Evolutionary conservation across 2,888 invertebrate species (phyloP).

Genomic region (Platycheirus rosarum): DNA sequence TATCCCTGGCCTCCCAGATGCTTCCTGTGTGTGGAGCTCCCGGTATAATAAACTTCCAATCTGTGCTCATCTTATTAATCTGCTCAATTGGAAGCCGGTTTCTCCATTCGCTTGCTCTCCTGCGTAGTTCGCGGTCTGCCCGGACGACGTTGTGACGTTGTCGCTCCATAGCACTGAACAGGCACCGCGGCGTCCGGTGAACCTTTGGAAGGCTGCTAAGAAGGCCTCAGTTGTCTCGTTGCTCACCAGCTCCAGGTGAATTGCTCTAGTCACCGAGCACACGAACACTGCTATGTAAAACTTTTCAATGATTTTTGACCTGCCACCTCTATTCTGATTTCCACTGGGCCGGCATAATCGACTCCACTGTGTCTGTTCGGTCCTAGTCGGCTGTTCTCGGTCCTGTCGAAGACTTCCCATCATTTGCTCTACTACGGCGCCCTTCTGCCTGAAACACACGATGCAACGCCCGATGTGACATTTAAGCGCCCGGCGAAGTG

Average conservation of each 20-base stretch:
- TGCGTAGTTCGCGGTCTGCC: background rate
- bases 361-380: conserved; percentile 30
- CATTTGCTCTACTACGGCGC: conserved; percentile 15
- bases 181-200: too few relatives aligned
- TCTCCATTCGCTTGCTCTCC: background rate
- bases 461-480: background rate
- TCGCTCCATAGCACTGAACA: conserved; percentile 35
- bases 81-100: conserved; percentile 9
- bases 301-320: conserved; percentile 11
- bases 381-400: background rate
- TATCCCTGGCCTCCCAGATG: conserved; percentile 15
- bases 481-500: conserved; percentile 1
- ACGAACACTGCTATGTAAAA: too few relatives aligned
- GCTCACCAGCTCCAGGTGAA: too few relatives aligned
- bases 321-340: conserved; percentile 26
- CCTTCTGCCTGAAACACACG: conserved; percentile 22
- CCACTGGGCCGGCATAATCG: conserved; percentile 29
- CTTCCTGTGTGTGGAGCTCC: conserved; percentile 11
- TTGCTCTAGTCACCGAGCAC: too few relatives aligned
- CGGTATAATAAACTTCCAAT: conserved; percentile 11
- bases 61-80: conserved; percentile 9
- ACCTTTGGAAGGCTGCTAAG: conserved; percentile 36
- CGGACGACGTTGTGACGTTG: conserved; percentile 9
- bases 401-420: conserved; percentile 22
- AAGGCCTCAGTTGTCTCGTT: too few relatives aligned